These are phyloP conservation scores for Ameiurus melas DNA, from an alignment of 2,113 vertebrate genomes.

Conservation along the genomic window DNA sequence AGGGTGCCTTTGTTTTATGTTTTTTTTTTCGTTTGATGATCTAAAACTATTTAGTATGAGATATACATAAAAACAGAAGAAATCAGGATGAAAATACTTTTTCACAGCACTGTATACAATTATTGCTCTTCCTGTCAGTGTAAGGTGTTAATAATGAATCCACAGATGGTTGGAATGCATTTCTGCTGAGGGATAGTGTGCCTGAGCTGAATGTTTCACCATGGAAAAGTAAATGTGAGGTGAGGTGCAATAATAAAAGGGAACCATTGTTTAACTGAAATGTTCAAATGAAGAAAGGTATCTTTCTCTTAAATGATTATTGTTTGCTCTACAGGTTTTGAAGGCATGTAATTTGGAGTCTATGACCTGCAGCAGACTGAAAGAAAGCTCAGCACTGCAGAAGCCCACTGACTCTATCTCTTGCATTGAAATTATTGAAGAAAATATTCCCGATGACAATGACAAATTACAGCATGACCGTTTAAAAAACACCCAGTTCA, in stretches of 20 bases:
- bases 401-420: slow-evolving; percentile 15
- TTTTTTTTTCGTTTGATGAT: too few relatives aligned
- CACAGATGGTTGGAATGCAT: slow-evolving; percentile 40
- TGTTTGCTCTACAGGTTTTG: neutral
- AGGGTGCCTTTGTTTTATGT: too few relatives aligned
- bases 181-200: slow-evolving; percentile 11
- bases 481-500: slow-evolving; percentile 34
- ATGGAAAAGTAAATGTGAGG: slow-evolving; percentile 65
- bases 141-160: neutral
- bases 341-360: neutral
- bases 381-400: slow-evolving; percentile 16
- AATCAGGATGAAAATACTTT: too few relatives aligned
- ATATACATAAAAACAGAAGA: too few relatives aligned
- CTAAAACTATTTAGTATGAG: too few relatives aligned
- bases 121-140: neutral
- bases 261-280: neutral
- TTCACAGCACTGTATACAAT: neutral
- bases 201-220: slow-evolving; percentile 43
- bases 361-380: neutral
- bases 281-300: neutral
- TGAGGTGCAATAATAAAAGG: slow-evolving; percentile 30
- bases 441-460: neutral
- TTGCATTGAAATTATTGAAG: slow-evolving; percentile 47
- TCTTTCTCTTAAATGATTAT: neutral
- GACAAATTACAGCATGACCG: slow-evolving; percentile 15